These are phyloP conservation scores for Pteronura brasiliensis DNA, from an alignment of 2,113 vertebrate species.

Conservation along the genomic window DNA sequence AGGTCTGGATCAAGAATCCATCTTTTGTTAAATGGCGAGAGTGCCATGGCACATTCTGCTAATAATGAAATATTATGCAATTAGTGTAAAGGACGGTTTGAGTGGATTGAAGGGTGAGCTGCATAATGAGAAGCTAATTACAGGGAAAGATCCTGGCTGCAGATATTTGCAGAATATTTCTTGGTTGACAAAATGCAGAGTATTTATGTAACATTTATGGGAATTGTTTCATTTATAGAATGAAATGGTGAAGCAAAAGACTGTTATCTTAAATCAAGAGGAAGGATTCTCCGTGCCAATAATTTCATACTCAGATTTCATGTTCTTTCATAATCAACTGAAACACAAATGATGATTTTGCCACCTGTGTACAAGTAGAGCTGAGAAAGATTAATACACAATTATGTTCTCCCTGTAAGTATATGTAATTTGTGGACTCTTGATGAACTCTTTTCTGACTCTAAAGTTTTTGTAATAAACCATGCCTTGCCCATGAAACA, in stretches of 20 bases:
- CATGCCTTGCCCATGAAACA: background rate
- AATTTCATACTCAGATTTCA: conserved; percentile 44
- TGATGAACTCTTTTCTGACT: background rate
- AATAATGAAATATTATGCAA: conserved; percentile 78
- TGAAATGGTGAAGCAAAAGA: background rate
- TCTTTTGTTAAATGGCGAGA: conserved; percentile 51
- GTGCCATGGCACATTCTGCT: conserved; percentile 52
- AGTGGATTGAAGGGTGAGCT: conserved; percentile 74
- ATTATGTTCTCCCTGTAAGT: background rate
- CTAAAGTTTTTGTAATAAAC: background rate
- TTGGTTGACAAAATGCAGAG: conserved; percentile 72
- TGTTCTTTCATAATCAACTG: background rate
- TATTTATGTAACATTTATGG: conserved; percentile 75
- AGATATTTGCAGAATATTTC: conserved; percentile 67
- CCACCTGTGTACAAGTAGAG: background rate
- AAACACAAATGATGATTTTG: conserved; percentile 40
- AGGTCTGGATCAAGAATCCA: conserved; percentile 52
- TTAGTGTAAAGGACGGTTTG: conserved; percentile 76
- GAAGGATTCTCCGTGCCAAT: background rate
- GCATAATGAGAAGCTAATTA: conserved; percentile 80
- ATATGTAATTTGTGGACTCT: background rate
- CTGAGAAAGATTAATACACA: background rate
- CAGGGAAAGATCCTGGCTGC: conserved; percentile 64
- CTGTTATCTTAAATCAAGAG: conserved; percentile 31
- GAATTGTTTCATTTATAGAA: conserved; percentile 51